phyloP scores from a whole-genome alignment of 1,140 invertebrate genomes.

The Pygmarrhopalites habei region DNA sequence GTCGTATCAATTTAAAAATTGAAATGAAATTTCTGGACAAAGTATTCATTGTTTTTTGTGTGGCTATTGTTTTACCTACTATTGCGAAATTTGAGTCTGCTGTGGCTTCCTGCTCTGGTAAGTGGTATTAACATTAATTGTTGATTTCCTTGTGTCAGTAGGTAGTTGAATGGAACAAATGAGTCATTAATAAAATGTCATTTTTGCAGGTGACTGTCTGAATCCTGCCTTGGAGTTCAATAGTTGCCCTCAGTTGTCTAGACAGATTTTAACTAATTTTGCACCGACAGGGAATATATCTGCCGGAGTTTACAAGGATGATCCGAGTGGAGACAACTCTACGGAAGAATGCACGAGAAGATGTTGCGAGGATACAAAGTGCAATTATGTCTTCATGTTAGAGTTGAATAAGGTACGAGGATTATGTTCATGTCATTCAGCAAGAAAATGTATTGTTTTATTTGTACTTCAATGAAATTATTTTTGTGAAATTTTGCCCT shows the following conservation, averaged over 20 bases:
- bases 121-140: too few relatives aligned
- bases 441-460: not conserved
- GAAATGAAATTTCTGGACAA: too few relatives aligned
- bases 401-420: conserved; percentile 40
- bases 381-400: conserved; percentile 71
- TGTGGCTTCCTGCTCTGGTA: too few relatives aligned
- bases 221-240: too few relatives aligned
- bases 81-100: too few relatives aligned
- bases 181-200: too few relatives aligned
- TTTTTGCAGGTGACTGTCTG: too few relatives aligned
- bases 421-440: not conserved
- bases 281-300: conserved; percentile 52
- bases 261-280: conserved; percentile 43
- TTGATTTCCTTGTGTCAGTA: too few relatives aligned
- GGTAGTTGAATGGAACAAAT: too few relatives aligned
- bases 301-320: conserved; percentile 55
- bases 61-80: too few relatives aligned
- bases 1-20: too few relatives aligned
- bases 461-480: conserved; percentile 41
- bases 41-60: too few relatives aligned
- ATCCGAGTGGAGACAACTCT: conserved; percentile 46
- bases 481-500: conserved; percentile 63
- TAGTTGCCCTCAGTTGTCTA: conserved; percentile 45
- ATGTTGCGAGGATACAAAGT: conserved; percentile 60
- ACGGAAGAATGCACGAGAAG: conserved; percentile 59